Percentiles rank a stretch among this genome's conserved stretches.
Evolutionary conservation across 1,140 invertebrate species (phyloP).

Genomic region (Mya arenaria): DNA sequence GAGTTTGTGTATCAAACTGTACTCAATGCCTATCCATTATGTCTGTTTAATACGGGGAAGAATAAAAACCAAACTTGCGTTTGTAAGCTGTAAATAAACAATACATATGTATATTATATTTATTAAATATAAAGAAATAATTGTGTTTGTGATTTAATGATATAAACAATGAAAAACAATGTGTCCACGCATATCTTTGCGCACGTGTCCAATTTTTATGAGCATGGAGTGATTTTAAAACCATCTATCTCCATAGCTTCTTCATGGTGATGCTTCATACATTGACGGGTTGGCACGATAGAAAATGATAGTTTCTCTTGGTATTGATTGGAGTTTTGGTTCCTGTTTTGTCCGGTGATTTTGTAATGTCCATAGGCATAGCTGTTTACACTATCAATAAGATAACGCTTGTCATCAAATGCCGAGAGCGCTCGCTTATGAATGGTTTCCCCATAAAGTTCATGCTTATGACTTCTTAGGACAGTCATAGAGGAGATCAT

Average conservation of each 20-base stretch:
- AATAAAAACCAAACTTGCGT: constrained; percentile 11
- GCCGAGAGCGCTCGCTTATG: constrained; percentile 16
- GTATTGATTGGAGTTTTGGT: constrained; percentile 10
- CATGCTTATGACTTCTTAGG: constrained; percentile 23
- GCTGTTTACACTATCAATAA: constrained; percentile 1
- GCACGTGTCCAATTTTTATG: background rate
- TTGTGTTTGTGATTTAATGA: too few species aligned
- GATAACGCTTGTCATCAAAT: constrained; percentile 33
- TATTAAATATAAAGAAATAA: too few species aligned
- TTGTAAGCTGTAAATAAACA: background rate
- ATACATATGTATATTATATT: too few species aligned
- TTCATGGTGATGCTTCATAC: background rate
- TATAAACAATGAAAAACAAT: background rate
- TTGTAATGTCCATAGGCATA: constrained; percentile 36
- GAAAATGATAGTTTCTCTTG: constrained; percentile 13
- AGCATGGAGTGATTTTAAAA: constrained; percentile 21
- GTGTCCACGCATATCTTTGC: background rate
- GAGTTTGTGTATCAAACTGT: background rate
- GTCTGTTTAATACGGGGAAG: background rate
- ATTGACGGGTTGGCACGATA: background rate
- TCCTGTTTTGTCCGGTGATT: constrained; percentile 35
- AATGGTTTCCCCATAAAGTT: constrained; percentile 19
- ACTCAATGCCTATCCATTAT: background rate
- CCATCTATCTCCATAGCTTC: constrained; percentile 4
- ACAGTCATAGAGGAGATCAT: constrained; percentile 27